These are phyloP conservation scores for Chaenodraco wilsoni DNA, from an alignment of 2,797 vertebrate genomes.

Conservation along the genomic window DNA sequence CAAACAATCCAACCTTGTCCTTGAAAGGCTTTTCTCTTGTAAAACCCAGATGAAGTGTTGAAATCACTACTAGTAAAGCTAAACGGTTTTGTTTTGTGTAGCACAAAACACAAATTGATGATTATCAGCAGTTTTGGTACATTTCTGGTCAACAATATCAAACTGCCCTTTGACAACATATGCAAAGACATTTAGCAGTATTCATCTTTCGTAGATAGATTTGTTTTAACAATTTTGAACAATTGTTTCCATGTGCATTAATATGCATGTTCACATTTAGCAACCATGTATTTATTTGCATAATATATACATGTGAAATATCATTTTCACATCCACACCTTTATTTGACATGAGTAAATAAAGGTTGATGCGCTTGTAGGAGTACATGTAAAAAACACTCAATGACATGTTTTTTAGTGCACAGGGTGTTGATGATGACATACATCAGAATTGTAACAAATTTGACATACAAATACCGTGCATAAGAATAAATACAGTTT, in stretches of 20 bases:
- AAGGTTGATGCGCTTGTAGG: constrained; percentile 54
- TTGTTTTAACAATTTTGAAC: background rate
- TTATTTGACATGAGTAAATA: constrained; percentile 65
- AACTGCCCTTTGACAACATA: background rate
- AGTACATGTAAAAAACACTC: constrained; percentile 51
- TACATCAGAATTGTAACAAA: constrained; percentile 55
- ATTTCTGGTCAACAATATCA: background rate
- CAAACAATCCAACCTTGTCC: background rate
- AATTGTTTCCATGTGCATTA: constrained; percentile 22
- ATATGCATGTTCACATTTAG: constrained; percentile 44
- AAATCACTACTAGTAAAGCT: background rate
- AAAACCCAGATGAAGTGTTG: background rate
- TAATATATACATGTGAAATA: constrained; percentile 53
- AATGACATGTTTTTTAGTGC: constrained; percentile 57
- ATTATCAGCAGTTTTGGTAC: background rate
- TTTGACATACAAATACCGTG: constrained; percentile 13
- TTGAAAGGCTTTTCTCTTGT: background rate
- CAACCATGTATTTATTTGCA: constrained; percentile 53
- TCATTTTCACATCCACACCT: constrained; percentile 49
- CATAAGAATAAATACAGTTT: background rate
- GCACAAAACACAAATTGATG: background rate
- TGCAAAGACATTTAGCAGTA: constrained; percentile 9
- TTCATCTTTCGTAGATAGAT: constrained; percentile 20
- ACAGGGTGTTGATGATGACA: constrained; percentile 18
- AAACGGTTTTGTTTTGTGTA: background rate